phyloP scores from a whole-genome alignment of 1,140 invertebrate species.

The Stenopsyche tienmushanensis region DNA sequence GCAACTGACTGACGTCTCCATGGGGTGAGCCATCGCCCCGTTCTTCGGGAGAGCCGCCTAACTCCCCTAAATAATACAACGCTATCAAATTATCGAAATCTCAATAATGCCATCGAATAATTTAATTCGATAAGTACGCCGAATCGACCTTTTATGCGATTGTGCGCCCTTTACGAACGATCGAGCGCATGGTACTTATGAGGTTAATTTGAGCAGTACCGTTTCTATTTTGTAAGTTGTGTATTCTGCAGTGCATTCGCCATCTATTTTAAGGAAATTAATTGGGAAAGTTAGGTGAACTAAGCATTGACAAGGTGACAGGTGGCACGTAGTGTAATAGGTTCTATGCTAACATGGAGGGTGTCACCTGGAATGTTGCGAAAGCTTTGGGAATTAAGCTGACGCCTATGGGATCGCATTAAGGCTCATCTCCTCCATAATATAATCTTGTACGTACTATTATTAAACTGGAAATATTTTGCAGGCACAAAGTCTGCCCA shows the following conservation, averaged over 20 bases:
- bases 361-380: conserved; percentile 27
- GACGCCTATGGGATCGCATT: too few species aligned
- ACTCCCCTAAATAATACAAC: background rate
- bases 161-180: too few species aligned
- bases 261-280: conserved; percentile 23
- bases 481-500: too few species aligned
- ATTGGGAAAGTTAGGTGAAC: conserved; percentile 27
- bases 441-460: too few species aligned
- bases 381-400: conserved; percentile 8
- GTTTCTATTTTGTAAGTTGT: too few species aligned
- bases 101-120: background rate
- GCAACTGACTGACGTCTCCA: conserved; percentile 14
- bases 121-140: background rate
- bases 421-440: too few species aligned
- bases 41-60: background rate
- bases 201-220: too few species aligned
- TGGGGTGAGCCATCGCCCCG: background rate
- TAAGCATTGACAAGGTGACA: conserved; percentile 27
- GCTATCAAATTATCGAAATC: conserved; percentile 8
- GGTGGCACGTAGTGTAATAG: conserved; percentile 15
- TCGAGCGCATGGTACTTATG: too few species aligned
- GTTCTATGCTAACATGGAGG: background rate
- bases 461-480: too few species aligned
- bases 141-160: too few species aligned
- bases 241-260: too few species aligned